Evolutionary conservation across 2,113 vertebrate species (phyloP), one percentile per base, ranked within the genome.

Genomic region (Orientallactaga bullata): DNA sequence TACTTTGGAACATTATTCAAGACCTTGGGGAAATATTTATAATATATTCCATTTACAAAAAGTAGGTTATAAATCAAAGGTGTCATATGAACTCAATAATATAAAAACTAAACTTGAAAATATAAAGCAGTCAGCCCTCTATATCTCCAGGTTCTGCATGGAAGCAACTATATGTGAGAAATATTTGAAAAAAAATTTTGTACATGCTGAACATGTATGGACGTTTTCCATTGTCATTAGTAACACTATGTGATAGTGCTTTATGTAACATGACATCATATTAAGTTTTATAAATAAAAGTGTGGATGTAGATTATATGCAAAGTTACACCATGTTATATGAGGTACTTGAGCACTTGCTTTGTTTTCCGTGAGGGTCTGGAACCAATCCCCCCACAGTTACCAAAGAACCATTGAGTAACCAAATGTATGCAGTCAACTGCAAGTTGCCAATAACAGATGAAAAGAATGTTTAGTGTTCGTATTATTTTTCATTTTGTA

Each of bases 61-160:
- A 73, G 23, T 37, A 77, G 24, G 9, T 84, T 89, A 63, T 63
- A 60, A 86, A 94, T 60, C n/a, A 93, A 92, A 74, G 55, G 8
- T 39, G 7, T 32, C 30, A 3, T 24, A 11, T 35, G 17, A 88
- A 68, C 76, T 58, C 35, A 87, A 73, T 85, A 30, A 82, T 69
- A 60, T 63, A 71, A 88, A 91, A 87, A 30, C 17, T 21, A 79
- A 77, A 66, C 5, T 79, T 84, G 32, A 95, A 83, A 86, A 82
- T 79, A 28, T 47, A 68, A 61, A 55, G 63, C 37, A 26, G 74
- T 79, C 16, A 55, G 18, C 17, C n/a, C 24, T 69, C 30, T 24
- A 32, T 51, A 60, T 20, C 28, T 37, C 4, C 15, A 87, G 30
- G 23, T 21, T 69, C 18, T 9, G 9, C 2, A 4, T 23, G 51